These are phyloP conservation scores for Rousettus leschenaultii DNA, from an alignment of 2,113 vertebrate species.

Conservation along the genomic window DNA sequence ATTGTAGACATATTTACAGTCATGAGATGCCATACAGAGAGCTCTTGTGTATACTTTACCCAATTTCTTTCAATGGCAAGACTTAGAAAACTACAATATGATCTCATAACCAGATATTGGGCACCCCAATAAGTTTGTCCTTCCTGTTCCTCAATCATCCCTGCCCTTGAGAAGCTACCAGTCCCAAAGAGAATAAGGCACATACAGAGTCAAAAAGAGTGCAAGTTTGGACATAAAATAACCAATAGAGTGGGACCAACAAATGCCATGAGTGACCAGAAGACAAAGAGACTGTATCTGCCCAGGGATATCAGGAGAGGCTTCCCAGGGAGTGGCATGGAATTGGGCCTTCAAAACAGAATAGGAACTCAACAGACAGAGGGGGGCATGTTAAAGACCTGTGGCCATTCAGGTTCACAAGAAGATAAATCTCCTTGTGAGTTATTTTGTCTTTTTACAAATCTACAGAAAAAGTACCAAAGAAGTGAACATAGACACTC, in stretches of 20 bases:
- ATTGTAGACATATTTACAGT: neutral
- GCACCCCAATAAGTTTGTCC: neutral
- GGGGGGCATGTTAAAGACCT: neutral
- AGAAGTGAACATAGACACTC: neutral
- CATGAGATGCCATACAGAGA: neutral
- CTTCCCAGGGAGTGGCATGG: neutral
- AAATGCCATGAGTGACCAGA: neutral
- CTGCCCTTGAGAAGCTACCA: neutral
- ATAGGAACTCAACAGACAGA: neutral
- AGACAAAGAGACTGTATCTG: neutral
- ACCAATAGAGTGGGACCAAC: neutral
- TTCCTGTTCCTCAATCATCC: neutral
- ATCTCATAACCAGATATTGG: neutral
- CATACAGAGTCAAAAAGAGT: neutral
- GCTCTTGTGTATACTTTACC: neutral
- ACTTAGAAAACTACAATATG: neutral
- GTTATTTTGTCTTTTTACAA: neutral
- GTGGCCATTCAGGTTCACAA: neutral
- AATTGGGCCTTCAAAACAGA: neutral
- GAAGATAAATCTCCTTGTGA: neutral
- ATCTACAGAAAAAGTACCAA: neutral
- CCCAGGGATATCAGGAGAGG: neutral
- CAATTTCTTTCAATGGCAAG: neutral
- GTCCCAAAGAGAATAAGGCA: neutral
- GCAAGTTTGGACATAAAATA: neutral